phyloP scores from a whole-genome alignment of 2,888 invertebrate species.

The Melanostoma scalare region DNA sequence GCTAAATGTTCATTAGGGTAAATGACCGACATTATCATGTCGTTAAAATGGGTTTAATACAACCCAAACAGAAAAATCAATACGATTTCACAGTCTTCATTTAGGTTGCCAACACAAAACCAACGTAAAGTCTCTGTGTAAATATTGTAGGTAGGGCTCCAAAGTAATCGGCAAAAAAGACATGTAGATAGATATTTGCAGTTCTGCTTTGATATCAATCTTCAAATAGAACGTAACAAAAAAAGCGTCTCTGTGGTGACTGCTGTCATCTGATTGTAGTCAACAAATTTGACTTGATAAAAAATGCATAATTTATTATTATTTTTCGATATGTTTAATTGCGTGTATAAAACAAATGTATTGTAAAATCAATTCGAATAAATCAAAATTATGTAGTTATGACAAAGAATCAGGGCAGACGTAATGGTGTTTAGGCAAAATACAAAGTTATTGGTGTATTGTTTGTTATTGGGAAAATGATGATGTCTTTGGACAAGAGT shows the following conservation, averaged over 20 bases:
- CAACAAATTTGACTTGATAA: conserved; percentile 13
- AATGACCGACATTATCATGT: conserved; percentile 48
- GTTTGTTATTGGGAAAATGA: too few relatives aligned
- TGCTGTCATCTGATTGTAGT: conserved; percentile 40
- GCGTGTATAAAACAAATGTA: conserved; percentile 38
- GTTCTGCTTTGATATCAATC: conserved; percentile 4
- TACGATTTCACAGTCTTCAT: not conserved
- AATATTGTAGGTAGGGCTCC: not conserved
- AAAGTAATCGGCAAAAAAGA: not conserved
- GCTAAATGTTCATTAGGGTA: conserved; percentile 44
- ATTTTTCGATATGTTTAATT: conserved; percentile 13
- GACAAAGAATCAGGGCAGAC: conserved; percentile 10
- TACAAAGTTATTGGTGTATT: too few relatives aligned
- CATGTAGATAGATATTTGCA: conserved; percentile 4
- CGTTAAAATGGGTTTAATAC: conserved; percentile 27
- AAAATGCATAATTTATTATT: conserved; percentile 12
- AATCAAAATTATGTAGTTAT: conserved; percentile 12
- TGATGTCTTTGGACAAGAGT: too few relatives aligned
- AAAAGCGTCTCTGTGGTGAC: conserved; percentile 31
- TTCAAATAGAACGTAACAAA: conserved; percentile 4
- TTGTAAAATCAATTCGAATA: conserved; percentile 16
- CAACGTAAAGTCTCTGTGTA: conserved; percentile 1
- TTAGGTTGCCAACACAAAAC: conserved; percentile 1
- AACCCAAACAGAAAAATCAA: conserved; percentile 32
- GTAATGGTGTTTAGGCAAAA: not conserved